phyloP scores from a whole-genome alignment of 2,113 vertebrate genomes.

The Lynx canadensis region DNA sequence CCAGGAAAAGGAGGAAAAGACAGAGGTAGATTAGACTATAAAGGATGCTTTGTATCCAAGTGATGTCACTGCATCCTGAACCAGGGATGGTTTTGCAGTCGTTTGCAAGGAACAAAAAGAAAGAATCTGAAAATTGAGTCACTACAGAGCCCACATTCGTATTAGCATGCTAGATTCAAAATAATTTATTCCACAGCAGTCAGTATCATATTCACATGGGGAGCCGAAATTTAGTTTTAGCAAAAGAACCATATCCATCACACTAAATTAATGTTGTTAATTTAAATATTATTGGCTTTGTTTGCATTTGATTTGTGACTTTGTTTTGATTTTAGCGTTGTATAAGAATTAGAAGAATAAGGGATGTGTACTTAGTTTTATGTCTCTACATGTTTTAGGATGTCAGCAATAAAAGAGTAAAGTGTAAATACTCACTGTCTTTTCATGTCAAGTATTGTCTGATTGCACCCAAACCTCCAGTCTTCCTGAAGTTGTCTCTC shows the following conservation, averaged over 20 bases:
- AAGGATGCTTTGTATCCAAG: neutral
- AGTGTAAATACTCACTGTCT: neutral
- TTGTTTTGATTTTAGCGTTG: slow-evolving; percentile 57
- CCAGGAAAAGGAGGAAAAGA: neutral
- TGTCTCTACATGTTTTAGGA: slow-evolving; percentile 4
- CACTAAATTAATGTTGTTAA: slow-evolving; percentile 56
- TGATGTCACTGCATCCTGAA: slow-evolving; percentile 32
- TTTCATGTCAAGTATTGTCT: neutral
- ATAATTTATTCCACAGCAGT: slow-evolving; percentile 21
- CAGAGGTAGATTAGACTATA: neutral
- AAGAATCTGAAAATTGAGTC: slow-evolving; percentile 50
- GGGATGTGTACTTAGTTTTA: slow-evolving; percentile 31
- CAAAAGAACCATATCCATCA: slow-evolving; percentile 46
- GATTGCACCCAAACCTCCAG: neutral
- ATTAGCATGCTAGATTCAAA: slow-evolving; percentile 6
- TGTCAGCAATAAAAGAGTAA: neutral
- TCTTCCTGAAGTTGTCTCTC: neutral
- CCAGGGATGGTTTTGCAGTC: neutral
- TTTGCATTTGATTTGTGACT: slow-evolving; percentile 58
- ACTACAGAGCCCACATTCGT: neutral
- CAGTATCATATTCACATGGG: neutral
- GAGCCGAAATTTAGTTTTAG: slow-evolving; percentile 56
- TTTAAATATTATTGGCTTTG: slow-evolving; percentile 61
- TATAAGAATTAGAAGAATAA: slow-evolving; percentile 36
- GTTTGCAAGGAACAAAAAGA: neutral